phyloP scores from a whole-genome alignment of 1,140 invertebrate genomes.

The Drosophila lini region DNA sequence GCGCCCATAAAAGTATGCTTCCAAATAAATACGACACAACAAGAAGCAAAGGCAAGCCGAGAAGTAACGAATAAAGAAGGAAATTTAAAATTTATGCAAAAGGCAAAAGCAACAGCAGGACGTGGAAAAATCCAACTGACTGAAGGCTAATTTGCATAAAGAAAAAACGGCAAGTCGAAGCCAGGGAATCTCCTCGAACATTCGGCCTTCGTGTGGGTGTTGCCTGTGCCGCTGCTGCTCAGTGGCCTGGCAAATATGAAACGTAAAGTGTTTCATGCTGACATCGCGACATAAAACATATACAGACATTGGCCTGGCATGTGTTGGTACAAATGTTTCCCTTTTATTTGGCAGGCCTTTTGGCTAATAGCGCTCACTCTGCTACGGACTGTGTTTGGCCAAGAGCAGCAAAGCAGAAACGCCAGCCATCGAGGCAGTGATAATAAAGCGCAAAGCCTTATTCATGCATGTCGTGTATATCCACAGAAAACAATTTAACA shows the following conservation, averaged over 20 bases:
- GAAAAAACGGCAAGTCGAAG: constrained; percentile 67
- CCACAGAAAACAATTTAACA: constrained; percentile 10
- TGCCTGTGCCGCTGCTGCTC: constrained; percentile 27
- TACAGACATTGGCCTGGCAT: constrained; percentile 13
- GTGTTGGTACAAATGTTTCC: constrained; percentile 63
- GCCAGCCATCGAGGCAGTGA: constrained; percentile 25
- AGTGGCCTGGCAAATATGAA: constrained; percentile 76
- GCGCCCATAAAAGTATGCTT: constrained; percentile 63
- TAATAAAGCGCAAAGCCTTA: constrained; percentile 58
- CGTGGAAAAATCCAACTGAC: constrained; percentile 34
- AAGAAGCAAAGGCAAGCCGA: constrained; percentile 19
- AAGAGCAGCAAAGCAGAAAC: constrained; percentile 53
- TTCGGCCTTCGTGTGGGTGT: constrained; percentile 11
- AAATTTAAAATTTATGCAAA: constrained; percentile 82
- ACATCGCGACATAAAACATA: constrained; percentile 70
- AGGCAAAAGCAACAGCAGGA: constrained; percentile 47
- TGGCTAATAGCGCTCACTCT: constrained; percentile 62
- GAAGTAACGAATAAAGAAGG: constrained; percentile 61
- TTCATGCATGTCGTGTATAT: constrained; percentile 28
- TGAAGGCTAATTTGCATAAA: constrained; percentile 78
- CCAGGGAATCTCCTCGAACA: constrained; percentile 2
- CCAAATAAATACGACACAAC: constrained; percentile 42
- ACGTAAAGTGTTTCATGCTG: constrained; percentile 76
- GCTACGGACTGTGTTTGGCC: constrained; percentile 39
- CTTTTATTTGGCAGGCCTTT: constrained; percentile 74